Evolutionary conservation across 1,140 invertebrate genomes (phyloP).

Genomic region (Macrostomum lignano): DNA sequence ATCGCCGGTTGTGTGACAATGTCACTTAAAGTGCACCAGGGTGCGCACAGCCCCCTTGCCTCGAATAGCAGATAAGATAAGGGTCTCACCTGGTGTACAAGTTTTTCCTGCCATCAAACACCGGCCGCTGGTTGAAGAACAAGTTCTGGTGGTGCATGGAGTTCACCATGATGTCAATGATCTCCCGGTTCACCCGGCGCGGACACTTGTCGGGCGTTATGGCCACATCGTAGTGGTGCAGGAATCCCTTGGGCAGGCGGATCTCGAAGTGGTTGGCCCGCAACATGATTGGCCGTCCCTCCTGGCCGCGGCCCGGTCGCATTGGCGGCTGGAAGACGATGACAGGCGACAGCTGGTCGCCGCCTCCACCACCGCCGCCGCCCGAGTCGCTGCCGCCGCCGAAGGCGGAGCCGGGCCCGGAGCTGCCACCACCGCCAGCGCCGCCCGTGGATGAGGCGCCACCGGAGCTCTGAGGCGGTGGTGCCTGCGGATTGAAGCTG

Average conservation of each 20-base stretch:
- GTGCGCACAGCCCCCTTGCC: too few species aligned
- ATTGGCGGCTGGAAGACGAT: constrained; percentile 22
- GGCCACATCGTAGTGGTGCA: constrained; percentile 81
- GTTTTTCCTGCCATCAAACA: constrained; percentile 86
- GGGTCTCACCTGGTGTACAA: constrained; percentile 82
- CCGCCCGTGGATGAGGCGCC: too few species aligned
- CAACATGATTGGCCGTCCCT: constrained; percentile 70
- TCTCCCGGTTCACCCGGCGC: constrained; percentile 84
- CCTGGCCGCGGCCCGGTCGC: constrained; percentile 52
- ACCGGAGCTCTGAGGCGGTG: too few species aligned
- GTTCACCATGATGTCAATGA: constrained; percentile 96
- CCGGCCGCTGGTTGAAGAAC: constrained; percentile 79
- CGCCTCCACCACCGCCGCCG: too few species aligned
- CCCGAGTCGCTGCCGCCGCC: too few species aligned
- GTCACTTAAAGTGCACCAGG: too few species aligned
- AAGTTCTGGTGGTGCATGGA: constrained; percentile 71
- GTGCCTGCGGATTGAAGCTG: too few species aligned
- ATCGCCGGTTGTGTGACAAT: too few species aligned
- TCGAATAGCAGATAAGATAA: too few species aligned
- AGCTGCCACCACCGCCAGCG: too few species aligned
- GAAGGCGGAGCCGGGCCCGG: too few species aligned
- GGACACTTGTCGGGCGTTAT: constrained; percentile 98
- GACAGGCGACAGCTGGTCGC: too few species aligned
- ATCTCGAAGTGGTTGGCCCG: constrained; percentile 98
- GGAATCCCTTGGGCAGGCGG: constrained; percentile 83